These are phyloP conservation scores for Amazona vittata DNA, from an alignment of 2,113 vertebrate species.

Conservation along the genomic window DNA sequence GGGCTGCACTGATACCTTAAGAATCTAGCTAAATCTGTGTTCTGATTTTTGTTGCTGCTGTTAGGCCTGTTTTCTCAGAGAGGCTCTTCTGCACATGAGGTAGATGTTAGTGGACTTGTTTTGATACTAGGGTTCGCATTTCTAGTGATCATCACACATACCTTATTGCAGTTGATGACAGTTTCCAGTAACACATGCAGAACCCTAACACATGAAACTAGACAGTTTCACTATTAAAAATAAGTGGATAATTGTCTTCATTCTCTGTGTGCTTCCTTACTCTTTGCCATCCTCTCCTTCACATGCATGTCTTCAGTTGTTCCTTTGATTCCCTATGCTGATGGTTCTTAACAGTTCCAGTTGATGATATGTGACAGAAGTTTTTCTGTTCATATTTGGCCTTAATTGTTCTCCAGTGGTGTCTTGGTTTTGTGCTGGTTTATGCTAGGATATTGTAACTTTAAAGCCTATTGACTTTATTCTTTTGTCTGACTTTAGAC, in stretches of 20 bases:
- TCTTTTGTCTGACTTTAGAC: slow-evolving; percentile 74
- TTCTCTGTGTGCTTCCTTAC: neutral
- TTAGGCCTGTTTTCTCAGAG: neutral
- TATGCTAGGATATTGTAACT: neutral
- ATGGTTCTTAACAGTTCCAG: neutral
- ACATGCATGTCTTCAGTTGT: neutral
- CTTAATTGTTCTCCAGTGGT: neutral
- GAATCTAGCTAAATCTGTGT: neutral
- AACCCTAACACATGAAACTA: neutral
- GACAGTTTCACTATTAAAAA: neutral
- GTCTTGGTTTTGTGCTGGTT: slow-evolving; percentile 3
- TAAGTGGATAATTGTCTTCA: neutral
- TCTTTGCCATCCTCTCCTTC: neutral
- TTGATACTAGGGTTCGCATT: neutral
- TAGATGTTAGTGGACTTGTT: neutral
- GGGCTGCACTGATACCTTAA: neutral
- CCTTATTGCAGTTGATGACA: neutral
- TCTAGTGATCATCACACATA: neutral
- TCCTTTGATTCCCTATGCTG: neutral
- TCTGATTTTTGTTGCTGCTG: neutral
- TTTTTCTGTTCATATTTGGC: neutral
- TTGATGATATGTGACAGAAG: neutral
- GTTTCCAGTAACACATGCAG: neutral
- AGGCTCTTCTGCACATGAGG: neutral
- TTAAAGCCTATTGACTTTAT: slow-evolving; percentile 15